Evolutionary conservation across 2,113 vertebrate genomes (phyloP).

Genomic region (Heterochromis multidens): DNA sequence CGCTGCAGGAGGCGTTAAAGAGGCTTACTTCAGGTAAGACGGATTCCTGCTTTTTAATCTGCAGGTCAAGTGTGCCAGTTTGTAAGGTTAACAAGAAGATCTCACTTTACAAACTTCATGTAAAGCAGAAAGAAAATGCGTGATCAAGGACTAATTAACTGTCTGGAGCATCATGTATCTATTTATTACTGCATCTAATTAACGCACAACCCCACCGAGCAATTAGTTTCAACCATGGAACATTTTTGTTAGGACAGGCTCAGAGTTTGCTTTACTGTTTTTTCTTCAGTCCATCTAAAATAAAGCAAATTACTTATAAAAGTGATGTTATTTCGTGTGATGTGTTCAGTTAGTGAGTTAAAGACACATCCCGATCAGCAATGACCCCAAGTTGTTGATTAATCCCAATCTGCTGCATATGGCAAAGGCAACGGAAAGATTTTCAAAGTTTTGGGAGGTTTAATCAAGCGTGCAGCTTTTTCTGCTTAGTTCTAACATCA

Average conservation of each 20-base stretch:
- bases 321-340: not conserved
- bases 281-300: not conserved
- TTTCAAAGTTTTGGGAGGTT: not conserved
- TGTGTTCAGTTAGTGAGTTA: not conserved
- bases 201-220: not conserved
- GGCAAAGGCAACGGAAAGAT: not conserved
- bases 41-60: not conserved
- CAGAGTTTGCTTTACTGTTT: not conserved
- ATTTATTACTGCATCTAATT: not conserved
- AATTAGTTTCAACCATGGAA: too few relatives aligned
- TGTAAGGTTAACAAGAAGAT: not conserved
- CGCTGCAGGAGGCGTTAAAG: not conserved
- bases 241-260: too few relatives aligned
- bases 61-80: not conserved
- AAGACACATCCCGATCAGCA: not conserved
- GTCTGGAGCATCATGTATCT: not conserved
- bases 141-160: not conserved
- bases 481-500: rapidly evolving
- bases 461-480: not conserved
- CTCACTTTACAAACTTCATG: not conserved
- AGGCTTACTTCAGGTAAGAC: not conserved
- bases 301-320: not conserved
- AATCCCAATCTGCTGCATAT: not conserved
- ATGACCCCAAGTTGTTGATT: not conserved
- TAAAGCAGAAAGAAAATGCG: not conserved